Conservation (phyloP, 2,888 invertebrate genomes). For the Amphimallon solstitiale region DNA sequence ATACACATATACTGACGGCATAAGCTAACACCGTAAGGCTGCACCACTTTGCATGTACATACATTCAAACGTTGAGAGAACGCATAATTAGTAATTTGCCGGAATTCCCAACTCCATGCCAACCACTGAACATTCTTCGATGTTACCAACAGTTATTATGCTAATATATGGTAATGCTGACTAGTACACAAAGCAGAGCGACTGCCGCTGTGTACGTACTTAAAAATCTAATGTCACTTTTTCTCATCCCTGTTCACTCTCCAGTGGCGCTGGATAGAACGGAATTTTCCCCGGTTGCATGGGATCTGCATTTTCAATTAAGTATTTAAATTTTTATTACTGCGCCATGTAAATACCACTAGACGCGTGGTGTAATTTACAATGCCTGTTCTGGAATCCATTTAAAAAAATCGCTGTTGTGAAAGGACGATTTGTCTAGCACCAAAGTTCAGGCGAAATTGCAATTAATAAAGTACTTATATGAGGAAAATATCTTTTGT, state of each 20-base stretch:
- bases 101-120: conserved; percentile 2
- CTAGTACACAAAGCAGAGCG: not conserved
- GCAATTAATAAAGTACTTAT: too few relatives aligned
- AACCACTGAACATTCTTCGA: conserved; percentile 8
- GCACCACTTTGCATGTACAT: too few relatives aligned
- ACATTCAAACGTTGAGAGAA: too few relatives aligned
- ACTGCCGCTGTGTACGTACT: conserved; percentile 13
- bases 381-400: too few relatives aligned
- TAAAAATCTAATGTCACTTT: conserved; percentile 1
- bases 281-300: conserved; percentile 8
- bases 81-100: not conserved
- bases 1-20: not conserved
- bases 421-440: too few relatives aligned
- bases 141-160: conserved; percentile 11
- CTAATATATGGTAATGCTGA: conserved; percentile 19
- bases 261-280: not conserved
- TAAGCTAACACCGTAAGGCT: not conserved
- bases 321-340: conserved; percentile 16
- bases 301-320: conserved; percentile 21
- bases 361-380: not conserved
- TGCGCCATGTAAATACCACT: conserved; percentile 12
- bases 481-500: too few relatives aligned
- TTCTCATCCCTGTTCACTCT: not conserved
- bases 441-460: too few relatives aligned
- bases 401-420: too few relatives aligned